Conservation (phyloP, 2,797 vertebrate species). For the Microchirus variegatus region DNA sequence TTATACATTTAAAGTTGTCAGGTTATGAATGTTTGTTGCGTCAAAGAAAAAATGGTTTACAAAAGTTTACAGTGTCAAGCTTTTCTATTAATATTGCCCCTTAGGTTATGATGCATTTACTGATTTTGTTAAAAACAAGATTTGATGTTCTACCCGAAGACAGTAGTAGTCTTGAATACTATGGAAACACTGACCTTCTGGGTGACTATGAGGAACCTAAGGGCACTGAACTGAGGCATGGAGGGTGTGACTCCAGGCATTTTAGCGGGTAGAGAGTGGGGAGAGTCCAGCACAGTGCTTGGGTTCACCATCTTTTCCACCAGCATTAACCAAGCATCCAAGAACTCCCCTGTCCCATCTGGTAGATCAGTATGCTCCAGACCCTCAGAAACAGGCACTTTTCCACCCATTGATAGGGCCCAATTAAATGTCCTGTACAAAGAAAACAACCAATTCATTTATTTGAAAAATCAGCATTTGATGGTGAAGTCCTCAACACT, state of each 20-base stretch:
- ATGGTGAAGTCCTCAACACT: not conserved
- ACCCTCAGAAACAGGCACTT: slow-evolving; percentile 92
- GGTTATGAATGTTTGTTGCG: not conserved
- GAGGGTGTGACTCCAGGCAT: slow-evolving; percentile 88
- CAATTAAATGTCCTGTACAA: slow-evolving; percentile 92
- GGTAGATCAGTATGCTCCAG: slow-evolving; percentile 93
- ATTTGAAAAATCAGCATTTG: not conserved
- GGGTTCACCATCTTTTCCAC: slow-evolving; percentile 99
- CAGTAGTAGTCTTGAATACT: not conserved
- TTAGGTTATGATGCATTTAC: not conserved
- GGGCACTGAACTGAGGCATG: slow-evolving; percentile 92
- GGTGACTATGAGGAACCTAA: slow-evolving; percentile 95
- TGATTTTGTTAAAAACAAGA: not conserved
- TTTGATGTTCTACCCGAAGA: not conserved
- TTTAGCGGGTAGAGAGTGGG: slow-evolving; percentile 91
- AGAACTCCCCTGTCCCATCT: slow-evolving; percentile 94
- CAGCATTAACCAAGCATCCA: slow-evolving; percentile 97
- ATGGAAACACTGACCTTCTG: slow-evolving; percentile 86
- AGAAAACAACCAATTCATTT: slow-evolving; percentile 6
- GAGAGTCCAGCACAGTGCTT: slow-evolving; percentile 94
- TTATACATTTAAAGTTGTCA: not conserved
- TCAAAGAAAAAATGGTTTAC: too few species aligned
- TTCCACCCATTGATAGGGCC: slow-evolving; percentile 96
- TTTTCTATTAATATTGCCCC: not conserved
- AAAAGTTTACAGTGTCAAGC: not conserved